A percentile compares a stretch with the other conserved stretches of the same genome.
These are phyloP conservation scores for Pangasius larnaudii DNA, from an alignment of 2,797 vertebrate genomes.

Conservation along the genomic window DNA sequence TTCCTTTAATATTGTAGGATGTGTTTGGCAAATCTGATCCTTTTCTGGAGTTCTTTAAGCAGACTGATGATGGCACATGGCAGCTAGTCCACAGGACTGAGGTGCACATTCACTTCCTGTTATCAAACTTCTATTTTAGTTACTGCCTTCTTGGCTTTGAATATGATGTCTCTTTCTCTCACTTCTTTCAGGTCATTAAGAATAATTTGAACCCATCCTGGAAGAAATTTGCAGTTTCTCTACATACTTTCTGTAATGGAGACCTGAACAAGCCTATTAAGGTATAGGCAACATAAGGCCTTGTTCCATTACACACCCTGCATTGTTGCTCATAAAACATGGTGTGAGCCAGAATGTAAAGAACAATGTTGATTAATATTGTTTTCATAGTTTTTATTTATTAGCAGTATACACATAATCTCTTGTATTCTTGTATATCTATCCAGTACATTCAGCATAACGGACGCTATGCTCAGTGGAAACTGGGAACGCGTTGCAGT, in stretches of 20 bases:
- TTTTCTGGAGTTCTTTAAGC: conserved; percentile 88
- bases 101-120: conserved; percentile 67
- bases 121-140: not conserved
- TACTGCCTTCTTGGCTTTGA: not conserved
- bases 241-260: conserved; percentile 88
- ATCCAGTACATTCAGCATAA: not conserved
- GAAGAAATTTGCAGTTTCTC: conserved; percentile 85
- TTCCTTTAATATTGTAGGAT: conserved; percentile 74
- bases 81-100: conserved; percentile 89
- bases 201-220: conserved; percentile 90
- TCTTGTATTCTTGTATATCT: not conserved
- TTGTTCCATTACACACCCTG: not conserved
- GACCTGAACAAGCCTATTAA: conserved; percentile 85
- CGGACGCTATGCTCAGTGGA: not conserved
- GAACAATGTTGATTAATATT: not conserved
- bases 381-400: not conserved
- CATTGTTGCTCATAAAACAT: not conserved
- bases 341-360: not conserved
- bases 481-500: not conserved
- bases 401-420: not conserved
- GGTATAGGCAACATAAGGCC: conserved; percentile 68
- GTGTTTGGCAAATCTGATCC: conserved; percentile 94
- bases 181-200: conserved; percentile 84
- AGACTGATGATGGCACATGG: conserved; percentile 84
- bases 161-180: not conserved